Percentiles rank a stretch among this genome's conserved stretches.
These are phyloP conservation scores for Tragelaphus imberbis DNA, from an alignment of 2,113 vertebrate genomes.

Conservation along the genomic window DNA sequence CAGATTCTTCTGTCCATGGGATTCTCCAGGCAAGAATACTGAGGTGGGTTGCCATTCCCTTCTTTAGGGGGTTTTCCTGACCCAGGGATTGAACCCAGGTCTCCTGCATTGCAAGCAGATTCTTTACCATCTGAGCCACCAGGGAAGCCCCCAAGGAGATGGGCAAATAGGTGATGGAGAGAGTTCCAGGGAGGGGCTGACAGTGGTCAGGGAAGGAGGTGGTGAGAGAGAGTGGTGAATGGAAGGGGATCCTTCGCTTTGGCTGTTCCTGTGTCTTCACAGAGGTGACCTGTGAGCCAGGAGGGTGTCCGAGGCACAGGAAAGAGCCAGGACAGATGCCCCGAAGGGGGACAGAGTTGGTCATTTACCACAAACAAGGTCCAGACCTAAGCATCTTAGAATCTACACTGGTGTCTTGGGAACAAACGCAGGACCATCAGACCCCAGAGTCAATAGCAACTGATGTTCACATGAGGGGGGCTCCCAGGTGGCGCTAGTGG, in stretches of 20 bases:
- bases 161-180: background rate
- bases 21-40: background rate
- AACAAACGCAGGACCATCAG: background rate
- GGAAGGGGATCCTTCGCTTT: background rate
- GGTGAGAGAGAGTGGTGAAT: background rate
- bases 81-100: background rate
- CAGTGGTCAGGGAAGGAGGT: background rate
- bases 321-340: background rate
- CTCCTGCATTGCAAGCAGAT: background rate
- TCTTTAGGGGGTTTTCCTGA: background rate
- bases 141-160: background rate
- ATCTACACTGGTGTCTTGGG: background rate
- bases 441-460: background rate
- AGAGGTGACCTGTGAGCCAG: background rate
- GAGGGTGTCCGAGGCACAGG: background rate
- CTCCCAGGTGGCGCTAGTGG: background rate
- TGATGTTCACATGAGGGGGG: background rate
- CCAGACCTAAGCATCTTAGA: no score
- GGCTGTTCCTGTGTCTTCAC: background rate
- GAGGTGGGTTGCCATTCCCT: background rate
- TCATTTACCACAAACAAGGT: background rate
- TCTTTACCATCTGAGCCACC: background rate
- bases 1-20: background rate
- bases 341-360: background rate
- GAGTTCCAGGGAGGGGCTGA: background rate